Evolutionary conservation across 2,113 vertebrate genomes (phyloP), one percentile per base, ranked within the genome.

Genomic region (Coryphaenoides rupestris): DNA sequence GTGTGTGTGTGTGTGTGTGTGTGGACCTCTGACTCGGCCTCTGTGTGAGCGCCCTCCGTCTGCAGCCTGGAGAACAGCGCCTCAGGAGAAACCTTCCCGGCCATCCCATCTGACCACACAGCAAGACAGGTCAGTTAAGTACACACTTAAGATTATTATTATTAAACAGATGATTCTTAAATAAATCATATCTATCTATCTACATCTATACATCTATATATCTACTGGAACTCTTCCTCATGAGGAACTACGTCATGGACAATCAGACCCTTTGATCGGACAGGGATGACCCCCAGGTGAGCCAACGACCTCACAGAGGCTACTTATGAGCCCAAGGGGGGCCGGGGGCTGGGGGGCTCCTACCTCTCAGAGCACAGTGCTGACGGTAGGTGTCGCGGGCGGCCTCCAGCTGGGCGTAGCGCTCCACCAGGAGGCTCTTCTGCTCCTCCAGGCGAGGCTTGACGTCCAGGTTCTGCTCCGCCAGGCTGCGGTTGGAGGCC

Each of bases 401-500:
- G 17, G 75, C 75, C 79, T 92, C 91, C 21, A 98, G 91, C 76
- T 95, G 89, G 50, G 89, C 84, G 45, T 98, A 98, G 62, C 89
- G 93, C 68, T 78, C 88, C 0, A 91, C 91, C 70, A 98, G 92
- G 22, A 84, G 80, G 0, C 90, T 78, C 55, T 93, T 92, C 1
- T 93, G 92, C 0, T 77, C 77, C 82, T 97, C 94, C 73, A 98
- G 76, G 0, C 88, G 93, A 0, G 78, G 91, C 69, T 91, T 94
- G 78, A 95, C 89, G 71, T 93, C 90, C 65, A 98, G 91, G 88
- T 98, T 98, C 79, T 80, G 91, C 78, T 98, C 96, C 0, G 96
- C 96, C 83, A 98, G 84, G 76, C 93, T 98, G n/a, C 96, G 90
- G 75, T 98, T 98, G 63, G 95, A 88, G 5, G 96, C 95, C 66